Conservation (phyloP, 2,113 vertebrate genomes). For the Panthera tigris region DNA sequence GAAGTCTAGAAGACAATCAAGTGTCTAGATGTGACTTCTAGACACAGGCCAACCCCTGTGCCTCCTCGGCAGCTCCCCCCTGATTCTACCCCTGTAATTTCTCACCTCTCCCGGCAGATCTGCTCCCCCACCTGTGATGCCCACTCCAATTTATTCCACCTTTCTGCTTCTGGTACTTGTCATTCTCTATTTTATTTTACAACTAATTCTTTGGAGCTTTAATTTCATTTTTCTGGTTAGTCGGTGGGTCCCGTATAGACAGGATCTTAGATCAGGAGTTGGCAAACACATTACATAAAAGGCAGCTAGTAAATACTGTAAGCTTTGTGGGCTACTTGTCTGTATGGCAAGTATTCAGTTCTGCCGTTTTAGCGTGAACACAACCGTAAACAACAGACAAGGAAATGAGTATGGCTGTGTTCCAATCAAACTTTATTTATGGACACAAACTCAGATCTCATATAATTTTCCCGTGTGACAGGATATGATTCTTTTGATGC, state of each 20-base stretch:
- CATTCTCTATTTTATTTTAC: not conserved
- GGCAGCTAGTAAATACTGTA: not conserved
- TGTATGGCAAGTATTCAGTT: not conserved
- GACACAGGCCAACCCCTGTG: not conserved
- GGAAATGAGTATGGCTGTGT: not conserved
- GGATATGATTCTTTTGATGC: not conserved
- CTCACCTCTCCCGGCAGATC: not conserved
- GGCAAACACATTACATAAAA: not conserved
- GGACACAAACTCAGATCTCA: not conserved
- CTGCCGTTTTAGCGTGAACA: not conserved
- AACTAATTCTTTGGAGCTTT: not conserved
- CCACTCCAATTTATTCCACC: not conserved
- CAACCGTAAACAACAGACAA: not conserved
- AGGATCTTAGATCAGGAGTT: not conserved
- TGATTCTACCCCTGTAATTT: fast-evolving
- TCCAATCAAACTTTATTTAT: conserved; percentile 17
- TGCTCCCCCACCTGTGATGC: not conserved
- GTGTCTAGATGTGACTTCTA: no score
- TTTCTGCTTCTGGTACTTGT: not conserved
- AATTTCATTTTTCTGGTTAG: not conserved
- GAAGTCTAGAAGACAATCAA: no score
- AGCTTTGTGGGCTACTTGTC: not conserved
- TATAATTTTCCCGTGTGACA: not conserved
- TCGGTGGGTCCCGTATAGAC: not conserved
- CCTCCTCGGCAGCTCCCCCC: no score